Evolutionary conservation across 2,888 invertebrate species (phyloP), one percentile per base, ranked within the genome.

Genomic region (Phyllotreta striolata): DNA sequence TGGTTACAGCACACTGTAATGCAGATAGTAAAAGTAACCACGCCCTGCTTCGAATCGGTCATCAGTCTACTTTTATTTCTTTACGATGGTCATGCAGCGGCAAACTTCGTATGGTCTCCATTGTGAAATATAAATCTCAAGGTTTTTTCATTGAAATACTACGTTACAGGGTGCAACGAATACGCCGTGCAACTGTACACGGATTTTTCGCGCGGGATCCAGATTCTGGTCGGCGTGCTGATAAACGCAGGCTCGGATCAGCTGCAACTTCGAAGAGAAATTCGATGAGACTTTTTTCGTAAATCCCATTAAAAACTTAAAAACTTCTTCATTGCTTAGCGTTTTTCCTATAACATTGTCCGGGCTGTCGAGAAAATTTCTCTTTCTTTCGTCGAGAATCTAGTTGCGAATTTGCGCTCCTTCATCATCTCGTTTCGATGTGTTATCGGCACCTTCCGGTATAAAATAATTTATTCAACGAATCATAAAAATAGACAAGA

Each of bases 21-120:
- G 63, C 66, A 64, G 73, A 72, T 71, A 74, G 74, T 74, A 74
- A 74, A 73, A 74, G 73, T 73, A 67, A 71, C 71, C 72, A 73
- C 73, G 72, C 71, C 73, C 66, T 69, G 71, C 61, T 63, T 68
- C 70, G 66, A 66, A 70, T 70, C 70, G 70, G 68, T 65, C 68
- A 68, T 68, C 70, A 70, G 68, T 70, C 68, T 63, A 69, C 69
- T 69, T 69, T 69, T 69, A 69, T 66, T 69, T 69, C 66, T 69
- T 69, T 69, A 69, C 67, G 65, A 67, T 65, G 65, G 64, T 63
- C 66, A 63, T 61, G 66, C 64, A 64, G 66, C 60, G 64, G 64
- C 68, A 66, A 61, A 64, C 60, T 64, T 60, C 52, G 66, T 62
- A 62, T 57, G 51, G 46, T 59, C 62, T 59, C 59, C 55, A 51